phyloP scores from a whole-genome alignment of 2,113 vertebrate genomes.

The Parus major region DNA sequence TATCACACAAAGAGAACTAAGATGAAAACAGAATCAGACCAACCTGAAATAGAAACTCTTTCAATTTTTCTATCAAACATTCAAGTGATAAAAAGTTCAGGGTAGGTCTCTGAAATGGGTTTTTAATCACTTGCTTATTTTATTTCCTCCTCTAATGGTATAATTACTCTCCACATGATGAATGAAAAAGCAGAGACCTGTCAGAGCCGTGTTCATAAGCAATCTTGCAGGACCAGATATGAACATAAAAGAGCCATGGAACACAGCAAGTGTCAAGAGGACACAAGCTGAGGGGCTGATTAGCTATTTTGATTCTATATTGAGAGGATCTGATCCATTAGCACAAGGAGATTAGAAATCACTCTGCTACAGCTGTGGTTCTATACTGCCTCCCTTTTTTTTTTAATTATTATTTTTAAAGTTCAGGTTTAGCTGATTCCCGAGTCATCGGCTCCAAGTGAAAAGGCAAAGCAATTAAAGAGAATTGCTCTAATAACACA shows the following conservation, averaged over 20 bases:
- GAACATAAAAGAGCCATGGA: not conserved
- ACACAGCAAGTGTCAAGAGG: not conserved
- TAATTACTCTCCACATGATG: not conserved
- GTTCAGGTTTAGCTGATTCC: not conserved
- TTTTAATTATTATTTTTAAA: not conserved
- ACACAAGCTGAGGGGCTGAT: not conserved
- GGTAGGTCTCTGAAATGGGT: not conserved
- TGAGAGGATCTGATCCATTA: not conserved
- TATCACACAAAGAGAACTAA: not conserved
- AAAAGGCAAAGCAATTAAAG: not conserved
- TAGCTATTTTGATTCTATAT: not conserved
- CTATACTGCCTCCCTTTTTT: rapidly evolving
- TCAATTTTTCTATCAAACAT: not conserved
- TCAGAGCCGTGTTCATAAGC: not conserved
- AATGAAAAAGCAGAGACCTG: not conserved
- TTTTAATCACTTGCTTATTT: not conserved
- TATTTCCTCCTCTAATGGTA: not conserved
- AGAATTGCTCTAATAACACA: not conserved
- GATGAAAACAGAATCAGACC: not conserved
- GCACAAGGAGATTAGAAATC: not conserved
- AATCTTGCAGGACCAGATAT: not conserved
- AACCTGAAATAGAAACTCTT: not conserved
- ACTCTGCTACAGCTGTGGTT: slow-evolving; percentile 12
- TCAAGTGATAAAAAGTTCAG: not conserved
- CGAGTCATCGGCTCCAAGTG: not conserved